Evolutionary conservation across 1,140 invertebrate genomes (phyloP).

Genomic region (Heliconius congener): DNA sequence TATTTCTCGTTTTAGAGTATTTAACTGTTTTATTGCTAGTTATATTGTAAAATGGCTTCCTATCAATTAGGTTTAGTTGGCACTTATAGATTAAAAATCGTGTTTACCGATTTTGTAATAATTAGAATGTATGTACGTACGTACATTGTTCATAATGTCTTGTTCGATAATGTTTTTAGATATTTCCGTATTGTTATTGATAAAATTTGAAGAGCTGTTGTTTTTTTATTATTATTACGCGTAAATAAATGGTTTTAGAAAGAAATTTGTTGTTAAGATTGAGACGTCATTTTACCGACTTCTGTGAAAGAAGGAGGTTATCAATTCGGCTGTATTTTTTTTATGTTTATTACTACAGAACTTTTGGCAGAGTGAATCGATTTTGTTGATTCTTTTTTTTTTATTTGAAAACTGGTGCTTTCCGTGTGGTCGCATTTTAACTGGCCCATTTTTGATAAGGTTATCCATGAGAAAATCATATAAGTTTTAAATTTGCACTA

Average conservation of each 20-base stretch:
- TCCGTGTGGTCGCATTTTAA: no score
- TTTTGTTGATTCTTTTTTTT: no score
- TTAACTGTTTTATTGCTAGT: slow-evolving; percentile 32
- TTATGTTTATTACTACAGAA: no score
- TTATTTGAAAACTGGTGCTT: no score
- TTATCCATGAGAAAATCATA: no score
- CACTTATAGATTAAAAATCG: slow-evolving; percentile 17
- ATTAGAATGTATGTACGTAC: not conserved
- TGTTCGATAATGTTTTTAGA: not conserved
- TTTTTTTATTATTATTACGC: not conserved
- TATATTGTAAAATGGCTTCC: slow-evolving; percentile 42
- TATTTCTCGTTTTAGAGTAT: slow-evolving; percentile 28
- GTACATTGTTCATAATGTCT: not conserved
- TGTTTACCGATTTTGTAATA: slow-evolving; percentile 5
- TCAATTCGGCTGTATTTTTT: no score
- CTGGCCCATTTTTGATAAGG: no score
- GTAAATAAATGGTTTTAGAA: not conserved
- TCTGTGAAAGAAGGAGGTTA: no score
- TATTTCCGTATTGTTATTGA: not conserved
- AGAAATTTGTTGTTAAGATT: not conserved
- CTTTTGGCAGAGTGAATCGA: no score
- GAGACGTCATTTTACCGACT: not conserved
- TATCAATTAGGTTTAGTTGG: slow-evolving; percentile 40
- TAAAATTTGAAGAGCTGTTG: not conserved
- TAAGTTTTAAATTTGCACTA: no score